Percentiles rank a stretch among this genome's conserved stretches.
Evolutionary conservation across 2,797 vertebrate genomes (phyloP).

Genomic region (Heterohyrax brucei): DNA sequence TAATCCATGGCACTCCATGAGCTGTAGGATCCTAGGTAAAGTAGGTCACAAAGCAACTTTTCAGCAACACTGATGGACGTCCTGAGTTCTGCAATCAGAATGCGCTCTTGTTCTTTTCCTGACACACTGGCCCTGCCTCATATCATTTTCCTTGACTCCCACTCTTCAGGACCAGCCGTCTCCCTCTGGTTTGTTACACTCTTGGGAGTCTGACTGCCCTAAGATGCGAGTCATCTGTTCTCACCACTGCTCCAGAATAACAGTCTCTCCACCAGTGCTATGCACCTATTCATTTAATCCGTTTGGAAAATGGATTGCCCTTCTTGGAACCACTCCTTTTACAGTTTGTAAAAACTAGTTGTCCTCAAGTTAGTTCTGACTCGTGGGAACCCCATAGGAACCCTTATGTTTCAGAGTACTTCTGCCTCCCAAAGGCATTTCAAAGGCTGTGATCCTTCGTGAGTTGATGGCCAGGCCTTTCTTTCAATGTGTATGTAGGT

Average conservation of each 20-base stretch:
- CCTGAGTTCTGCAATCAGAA: background rate
- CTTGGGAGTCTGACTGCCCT: background rate
- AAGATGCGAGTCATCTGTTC: background rate
- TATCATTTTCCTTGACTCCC: background rate
- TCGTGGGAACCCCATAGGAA: too few species aligned
- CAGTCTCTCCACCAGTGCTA: background rate
- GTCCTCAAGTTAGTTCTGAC: too few species aligned
- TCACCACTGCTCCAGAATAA: background rate
- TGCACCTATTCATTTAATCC: background rate
- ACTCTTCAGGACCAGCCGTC: background rate
- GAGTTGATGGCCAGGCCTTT: too few species aligned
- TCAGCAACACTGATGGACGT: background rate
- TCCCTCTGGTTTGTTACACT: background rate
- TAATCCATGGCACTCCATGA: too few species aligned
- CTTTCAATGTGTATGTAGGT: too few species aligned
- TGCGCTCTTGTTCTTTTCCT: background rate
- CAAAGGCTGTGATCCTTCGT: too few species aligned
- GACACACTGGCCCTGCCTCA: background rate
- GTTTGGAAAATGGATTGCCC: background rate
- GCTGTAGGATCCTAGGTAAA: background rate
- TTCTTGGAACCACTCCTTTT: constrained; percentile 5
- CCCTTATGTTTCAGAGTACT: too few species aligned
- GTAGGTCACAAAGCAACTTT: background rate
- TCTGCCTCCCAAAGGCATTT: too few species aligned
- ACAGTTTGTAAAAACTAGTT: background rate